Conservation (phyloP, 2,113 vertebrate genomes). For the Megaceryle torquata region DNA sequence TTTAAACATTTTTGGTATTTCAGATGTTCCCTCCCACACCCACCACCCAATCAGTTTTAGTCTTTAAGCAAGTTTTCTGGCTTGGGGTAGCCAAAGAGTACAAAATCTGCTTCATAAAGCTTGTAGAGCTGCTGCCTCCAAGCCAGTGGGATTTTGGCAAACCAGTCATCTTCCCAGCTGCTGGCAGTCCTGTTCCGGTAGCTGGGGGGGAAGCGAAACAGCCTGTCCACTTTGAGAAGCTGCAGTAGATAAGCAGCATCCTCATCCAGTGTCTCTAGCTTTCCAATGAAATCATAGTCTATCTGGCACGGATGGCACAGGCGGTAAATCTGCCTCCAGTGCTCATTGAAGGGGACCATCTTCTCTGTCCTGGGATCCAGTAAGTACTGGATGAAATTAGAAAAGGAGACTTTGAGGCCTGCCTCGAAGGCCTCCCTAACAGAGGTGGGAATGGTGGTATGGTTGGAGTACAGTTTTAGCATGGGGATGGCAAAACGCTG, state of each 20-base stretch:
- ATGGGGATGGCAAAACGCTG: conserved; percentile 86
- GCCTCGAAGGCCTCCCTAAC: conserved; percentile 86
- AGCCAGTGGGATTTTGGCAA: conserved; percentile 84
- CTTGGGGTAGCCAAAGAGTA: conserved; percentile 92
- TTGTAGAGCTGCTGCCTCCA: conserved; percentile 89
- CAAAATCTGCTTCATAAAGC: conserved; percentile 93
- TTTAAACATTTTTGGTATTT: conserved; percentile 54
- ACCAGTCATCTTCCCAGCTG: conserved; percentile 94
- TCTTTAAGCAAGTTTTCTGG: conserved; percentile 88
- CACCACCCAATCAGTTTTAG: conserved; percentile 40
- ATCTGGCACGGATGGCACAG: conserved; percentile 98
- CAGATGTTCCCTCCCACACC: conserved; percentile 3
- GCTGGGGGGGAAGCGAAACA: conserved; percentile 89
- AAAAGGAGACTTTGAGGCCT: conserved; percentile 86
- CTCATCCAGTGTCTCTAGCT: conserved; percentile 91
- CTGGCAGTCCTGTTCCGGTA: conserved; percentile 87
- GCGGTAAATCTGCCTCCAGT: conserved; percentile 93
- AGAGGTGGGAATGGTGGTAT: conserved; percentile 79
- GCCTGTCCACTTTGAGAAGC: conserved; percentile 86
- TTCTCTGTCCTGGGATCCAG: conserved; percentile 92
- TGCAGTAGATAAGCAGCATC: conserved; percentile 88
- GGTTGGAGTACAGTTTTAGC: conserved; percentile 86
- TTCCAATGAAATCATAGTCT: conserved; percentile 96
- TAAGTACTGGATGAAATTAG: conserved; percentile 93
- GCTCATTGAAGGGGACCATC: conserved; percentile 92